Evolutionary conservation across 2,797 vertebrate genomes (phyloP).

Genomic region (Pachyuromys duprasi): DNA sequence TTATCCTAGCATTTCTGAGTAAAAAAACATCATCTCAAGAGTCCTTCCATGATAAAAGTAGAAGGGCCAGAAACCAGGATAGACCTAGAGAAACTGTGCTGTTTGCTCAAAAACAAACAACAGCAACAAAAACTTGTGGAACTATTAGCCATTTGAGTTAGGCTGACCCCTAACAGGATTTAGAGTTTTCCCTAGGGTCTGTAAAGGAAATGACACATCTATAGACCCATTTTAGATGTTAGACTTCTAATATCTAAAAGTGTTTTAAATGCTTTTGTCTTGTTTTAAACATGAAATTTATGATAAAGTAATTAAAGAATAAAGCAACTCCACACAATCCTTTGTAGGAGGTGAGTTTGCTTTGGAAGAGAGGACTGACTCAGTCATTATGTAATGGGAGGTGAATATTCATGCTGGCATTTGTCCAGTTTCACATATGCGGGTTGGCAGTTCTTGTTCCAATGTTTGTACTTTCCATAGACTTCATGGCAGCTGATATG

Average conservation of each 20-base stretch:
- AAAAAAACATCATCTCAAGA: not conserved
- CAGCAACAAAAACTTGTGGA: not conserved
- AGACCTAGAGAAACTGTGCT: not conserved
- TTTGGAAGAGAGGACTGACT: not conserved
- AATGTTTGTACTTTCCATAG: not conserved
- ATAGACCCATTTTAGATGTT: not conserved
- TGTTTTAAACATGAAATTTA: not conserved
- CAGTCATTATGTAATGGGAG: not conserved
- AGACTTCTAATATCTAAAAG: not conserved
- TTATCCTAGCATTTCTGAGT: not conserved
- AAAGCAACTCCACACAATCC: not conserved
- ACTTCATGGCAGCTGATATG: not conserved
- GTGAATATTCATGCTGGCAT: not conserved
- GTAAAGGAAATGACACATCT: not conserved
- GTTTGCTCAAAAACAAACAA: not conserved
- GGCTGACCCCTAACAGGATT: not conserved
- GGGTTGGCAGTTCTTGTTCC: not conserved
- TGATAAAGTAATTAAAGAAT: not conserved
- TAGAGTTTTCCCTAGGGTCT: not conserved
- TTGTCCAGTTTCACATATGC: not conserved
- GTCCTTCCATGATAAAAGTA: not conserved
- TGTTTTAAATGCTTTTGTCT: too few species aligned
- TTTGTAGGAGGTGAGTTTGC: not conserved
- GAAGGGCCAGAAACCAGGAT: not conserved
- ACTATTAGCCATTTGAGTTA: not conserved